Conservation (phyloP, 1,140 invertebrate genomes). For the Calliphora vicina region DNA sequence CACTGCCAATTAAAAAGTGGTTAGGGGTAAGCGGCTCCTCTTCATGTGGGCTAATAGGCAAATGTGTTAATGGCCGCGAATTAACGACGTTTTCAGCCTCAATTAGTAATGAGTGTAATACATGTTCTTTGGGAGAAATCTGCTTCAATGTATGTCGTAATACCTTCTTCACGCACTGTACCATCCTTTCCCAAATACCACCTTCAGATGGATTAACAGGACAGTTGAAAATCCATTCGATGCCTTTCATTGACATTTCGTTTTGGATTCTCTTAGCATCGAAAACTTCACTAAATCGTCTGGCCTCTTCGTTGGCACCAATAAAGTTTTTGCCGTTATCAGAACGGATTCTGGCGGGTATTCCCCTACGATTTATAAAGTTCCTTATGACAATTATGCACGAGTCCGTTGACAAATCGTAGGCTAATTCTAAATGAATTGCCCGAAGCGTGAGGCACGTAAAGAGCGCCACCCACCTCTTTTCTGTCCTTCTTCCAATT, state of each 20-base stretch:
- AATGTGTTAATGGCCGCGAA: background rate
- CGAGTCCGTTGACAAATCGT: too few relatives aligned
- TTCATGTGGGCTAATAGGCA: background rate
- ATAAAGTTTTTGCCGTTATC: too few relatives aligned
- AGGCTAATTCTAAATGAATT: too few relatives aligned
- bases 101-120: background rate
- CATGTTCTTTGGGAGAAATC: background rate
- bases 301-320: too few relatives aligned
- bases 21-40: background rate
- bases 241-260: background rate
- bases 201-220: conserved; percentile 49
- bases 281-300: background rate
- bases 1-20: background rate
- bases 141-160: background rate
- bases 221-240: conserved; percentile 51
- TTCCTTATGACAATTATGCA: too few relatives aligned
- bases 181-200: conserved; percentile 45
- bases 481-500: too few relatives aligned
- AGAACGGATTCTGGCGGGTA: too few relatives aligned
- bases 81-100: conserved; percentile 30
- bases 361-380: too few relatives aligned
- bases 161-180: background rate
- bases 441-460: too few relatives aligned
- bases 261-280: conserved; percentile 1
- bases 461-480: too few relatives aligned